Evolutionary conservation across 2,113 vertebrate genomes (phyloP).

Genomic region (Manacus vitellinus): DNA sequence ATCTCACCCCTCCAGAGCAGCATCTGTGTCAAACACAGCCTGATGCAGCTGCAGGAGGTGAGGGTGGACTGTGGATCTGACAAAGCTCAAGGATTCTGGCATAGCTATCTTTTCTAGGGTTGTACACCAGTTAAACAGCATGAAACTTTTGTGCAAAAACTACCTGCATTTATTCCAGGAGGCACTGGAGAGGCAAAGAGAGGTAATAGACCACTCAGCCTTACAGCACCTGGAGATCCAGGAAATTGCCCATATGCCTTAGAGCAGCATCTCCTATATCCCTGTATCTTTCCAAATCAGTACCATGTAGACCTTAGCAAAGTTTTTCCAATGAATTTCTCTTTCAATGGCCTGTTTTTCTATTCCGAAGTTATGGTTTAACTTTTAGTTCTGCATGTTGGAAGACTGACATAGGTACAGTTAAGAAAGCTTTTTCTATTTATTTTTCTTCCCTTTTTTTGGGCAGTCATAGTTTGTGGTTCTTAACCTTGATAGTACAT

Average conservation of each 20-base stretch:
- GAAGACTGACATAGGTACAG: neutral
- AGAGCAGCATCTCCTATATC: neutral
- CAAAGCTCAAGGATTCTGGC: neutral
- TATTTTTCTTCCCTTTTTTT: neutral
- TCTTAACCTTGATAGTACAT: neutral
- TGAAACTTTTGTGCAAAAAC: neutral
- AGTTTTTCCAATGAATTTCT: neutral
- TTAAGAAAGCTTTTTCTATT: neutral
- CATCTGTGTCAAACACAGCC: neutral
- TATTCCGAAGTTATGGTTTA: neutral
- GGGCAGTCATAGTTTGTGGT: neutral
- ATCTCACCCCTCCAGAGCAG: neutral
- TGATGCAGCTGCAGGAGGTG: neutral
- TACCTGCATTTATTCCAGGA: neutral
- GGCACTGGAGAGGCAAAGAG: neutral
- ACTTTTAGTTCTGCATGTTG: neutral
- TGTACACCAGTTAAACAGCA: neutral
- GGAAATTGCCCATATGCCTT: neutral
- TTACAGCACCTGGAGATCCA: neutral
- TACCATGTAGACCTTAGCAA: neutral
- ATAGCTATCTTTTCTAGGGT: neutral
- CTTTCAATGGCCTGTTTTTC: neutral
- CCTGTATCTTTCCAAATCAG: neutral
- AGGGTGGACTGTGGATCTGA: neutral
- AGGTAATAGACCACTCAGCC: neutral